phyloP scores from a whole-genome alignment of 30 jellyfish, hydroid and myxozoan species.

The Turritopsis dohrnii region DNA sequence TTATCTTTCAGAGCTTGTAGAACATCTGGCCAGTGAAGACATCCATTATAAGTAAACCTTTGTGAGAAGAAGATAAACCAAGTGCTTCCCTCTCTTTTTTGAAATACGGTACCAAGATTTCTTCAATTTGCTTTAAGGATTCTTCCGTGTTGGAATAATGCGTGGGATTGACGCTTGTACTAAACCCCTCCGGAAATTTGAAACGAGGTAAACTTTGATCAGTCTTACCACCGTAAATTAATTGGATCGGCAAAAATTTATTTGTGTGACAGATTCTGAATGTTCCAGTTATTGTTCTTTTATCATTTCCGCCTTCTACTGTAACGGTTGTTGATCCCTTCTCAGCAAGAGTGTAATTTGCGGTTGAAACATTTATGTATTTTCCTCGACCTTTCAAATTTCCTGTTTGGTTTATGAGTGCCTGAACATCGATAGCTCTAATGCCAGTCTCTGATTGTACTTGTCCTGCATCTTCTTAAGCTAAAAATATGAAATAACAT shows the following conservation, averaged over 20 bases:
- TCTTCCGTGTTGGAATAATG: slow-evolving; percentile 33
- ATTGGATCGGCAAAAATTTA: slow-evolving; percentile 21
- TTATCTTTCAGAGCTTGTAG: not conserved
- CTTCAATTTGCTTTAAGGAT: slow-evolving; percentile 22
- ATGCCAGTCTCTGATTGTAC: slow-evolving; percentile 14
- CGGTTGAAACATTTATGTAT: slow-evolving; percentile 18
- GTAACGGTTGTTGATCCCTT: slow-evolving; percentile 18
- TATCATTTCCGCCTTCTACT: slow-evolving; percentile 22
- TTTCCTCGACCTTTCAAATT: slow-evolving; percentile 21
- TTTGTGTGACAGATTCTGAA: slow-evolving; percentile 9
- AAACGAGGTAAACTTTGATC: slow-evolving; percentile 20
- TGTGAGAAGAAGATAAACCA: slow-evolving; percentile 24
- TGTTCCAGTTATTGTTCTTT: slow-evolving; percentile 27
- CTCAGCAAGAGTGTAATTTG: slow-evolving; percentile 27
- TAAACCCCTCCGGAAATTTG: slow-evolving; percentile 33
- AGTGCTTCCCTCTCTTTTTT: slow-evolving; percentile 19
- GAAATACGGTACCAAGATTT: slow-evolving; percentile 26
- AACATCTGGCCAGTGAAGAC: slow-evolving; percentile 34
- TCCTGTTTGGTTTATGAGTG: slow-evolving; percentile 9
- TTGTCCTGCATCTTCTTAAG: slow-evolving; percentile 5
- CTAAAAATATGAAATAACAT: not conserved
- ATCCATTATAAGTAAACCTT: slow-evolving; percentile 23
- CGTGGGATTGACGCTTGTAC: slow-evolving; percentile 29
- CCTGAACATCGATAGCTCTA: slow-evolving; percentile 28
- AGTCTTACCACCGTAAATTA: slow-evolving; percentile 30